Evolutionary conservation across 2,888 invertebrate genomes (phyloP).

Genomic region (Aphidius colemani): DNA sequence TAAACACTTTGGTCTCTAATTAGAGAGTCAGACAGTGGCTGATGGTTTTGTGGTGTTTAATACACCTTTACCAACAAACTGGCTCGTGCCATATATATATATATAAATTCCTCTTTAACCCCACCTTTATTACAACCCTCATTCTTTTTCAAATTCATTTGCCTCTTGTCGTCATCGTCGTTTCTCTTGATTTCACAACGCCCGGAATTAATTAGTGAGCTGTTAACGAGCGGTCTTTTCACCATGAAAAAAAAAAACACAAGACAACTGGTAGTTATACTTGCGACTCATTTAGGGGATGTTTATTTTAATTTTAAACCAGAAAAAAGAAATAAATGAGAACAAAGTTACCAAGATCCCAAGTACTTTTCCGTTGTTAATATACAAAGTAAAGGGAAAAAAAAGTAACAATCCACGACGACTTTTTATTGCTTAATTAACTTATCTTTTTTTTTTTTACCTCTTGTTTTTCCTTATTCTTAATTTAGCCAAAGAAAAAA

Average conservation of each 20-base stretch:
- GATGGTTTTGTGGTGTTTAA: slow-evolving; percentile 53
- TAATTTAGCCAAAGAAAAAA: slow-evolving; percentile 27
- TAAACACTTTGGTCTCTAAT: slow-evolving; percentile 50
- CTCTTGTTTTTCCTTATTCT: slow-evolving; percentile 33
- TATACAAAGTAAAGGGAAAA: background rate
- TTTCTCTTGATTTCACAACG: slow-evolving; percentile 53
- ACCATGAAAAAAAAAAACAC: background rate
- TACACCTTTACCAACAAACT: slow-evolving; percentile 41
- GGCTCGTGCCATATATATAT: slow-evolving; percentile 14
- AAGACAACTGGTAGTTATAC: slow-evolving; percentile 9
- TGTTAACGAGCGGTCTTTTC: slow-evolving; percentile 40
- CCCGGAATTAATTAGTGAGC: slow-evolving; percentile 56
- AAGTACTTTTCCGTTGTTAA: slow-evolving; percentile 17
- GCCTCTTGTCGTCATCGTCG: slow-evolving; percentile 33
- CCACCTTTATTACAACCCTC: slow-evolving; percentile 1
- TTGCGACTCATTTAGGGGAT: slow-evolving; percentile 56
- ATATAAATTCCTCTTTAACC: slow-evolving; percentile 5
- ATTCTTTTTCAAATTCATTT: slow-evolving; percentile 21
- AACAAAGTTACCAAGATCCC: no score
- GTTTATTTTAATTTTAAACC: slow-evolving; percentile 57
- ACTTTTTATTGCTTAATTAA: slow-evolving; percentile 58
- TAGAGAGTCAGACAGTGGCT: slow-evolving; percentile 57
- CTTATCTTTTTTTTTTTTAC: slow-evolving; percentile 40
- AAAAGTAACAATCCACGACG: slow-evolving; percentile 32
- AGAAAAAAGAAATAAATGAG: slow-evolving; percentile 21